Base-by-base conservation (phyloP, 2,797 vertebrate genomes). In the Acridotheres tristis region DNA sequence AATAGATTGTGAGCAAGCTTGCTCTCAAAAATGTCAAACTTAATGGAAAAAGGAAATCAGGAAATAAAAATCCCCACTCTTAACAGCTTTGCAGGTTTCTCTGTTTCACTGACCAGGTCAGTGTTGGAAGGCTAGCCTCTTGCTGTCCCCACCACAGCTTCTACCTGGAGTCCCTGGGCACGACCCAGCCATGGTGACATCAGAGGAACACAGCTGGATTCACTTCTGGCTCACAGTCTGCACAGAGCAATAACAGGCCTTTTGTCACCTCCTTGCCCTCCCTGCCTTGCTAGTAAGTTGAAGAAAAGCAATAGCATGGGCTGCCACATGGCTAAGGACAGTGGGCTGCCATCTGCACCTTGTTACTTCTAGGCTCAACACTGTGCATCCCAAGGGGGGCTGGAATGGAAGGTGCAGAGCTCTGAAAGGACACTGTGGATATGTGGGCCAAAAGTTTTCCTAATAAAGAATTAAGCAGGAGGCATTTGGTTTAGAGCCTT, bases 41-140 rank as follows among this genome's bases (percentile, higher is more conserved):
- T 94, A 95, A 96, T 96, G 96, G 94, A 86, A 95, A 96, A 95
- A 88, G 42, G 89, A 91, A 97, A 96, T 85, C 81, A 71, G 89
- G 86, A 96, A 93, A 93, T 91, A 96, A 95, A 85, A 95, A 91
- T 38, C 77, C 55, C 23, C 53, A 34, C 69, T 81, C 63, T 42
- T 71, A 63, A 25, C 26, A 86, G 67, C 73, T 92, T 86, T 90
- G 42, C 69, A 77, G 47, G 78, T 88, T 96, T 85, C 69, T 90
- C 67, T 89, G 93, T 87, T 95, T 92, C 79, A 57, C 88, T 89
- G 94, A 81, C 66, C 67, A 93, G 40, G 69, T 40, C 76, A 59
- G 36, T 47, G 45, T 32, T 80, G 73, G 36, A 85, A 78, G 38
- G 38, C 45, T 62, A 34, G 55, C 63, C 16, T 53, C 68, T 74